Percentiles rank a stretch among this genome's conserved stretches.
Conservation (phyloP, 2,888 invertebrate genomes). For the Hyppa rectilinea region DNA sequence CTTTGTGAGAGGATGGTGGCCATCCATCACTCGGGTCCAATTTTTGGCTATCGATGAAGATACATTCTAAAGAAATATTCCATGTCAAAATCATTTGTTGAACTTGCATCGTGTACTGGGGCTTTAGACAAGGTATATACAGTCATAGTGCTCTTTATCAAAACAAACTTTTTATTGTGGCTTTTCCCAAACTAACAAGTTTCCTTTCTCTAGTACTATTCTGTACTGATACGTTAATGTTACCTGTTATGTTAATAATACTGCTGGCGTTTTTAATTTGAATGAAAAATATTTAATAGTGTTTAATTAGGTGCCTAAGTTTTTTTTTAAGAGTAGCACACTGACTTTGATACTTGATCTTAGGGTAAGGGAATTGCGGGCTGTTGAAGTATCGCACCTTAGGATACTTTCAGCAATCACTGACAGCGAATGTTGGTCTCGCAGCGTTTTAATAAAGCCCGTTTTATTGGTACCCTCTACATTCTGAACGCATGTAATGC, state of each 20-base stretch:
- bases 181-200: slow-evolving; percentile 20
- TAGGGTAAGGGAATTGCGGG: not conserved
- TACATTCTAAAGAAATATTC: not conserved
- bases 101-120: not conserved
- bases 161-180: not conserved
- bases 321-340: not conserved
- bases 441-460: not conserved
- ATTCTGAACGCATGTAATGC: not conserved
- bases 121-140: too few relatives aligned
- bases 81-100: not conserved
- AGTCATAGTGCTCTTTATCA: not conserved
- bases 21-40: too few relatives aligned
- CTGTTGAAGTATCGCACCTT: not conserved
- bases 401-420: not conserved
- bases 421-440: too few relatives aligned
- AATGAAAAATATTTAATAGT: not conserved
- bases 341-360: slow-evolving; percentile 35
- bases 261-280: slow-evolving; percentile 42
- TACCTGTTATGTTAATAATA: not conserved
- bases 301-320: not conserved
- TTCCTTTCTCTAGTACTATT: slow-evolving; percentile 13
- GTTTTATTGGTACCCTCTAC: not conserved
- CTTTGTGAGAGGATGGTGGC: not conserved
- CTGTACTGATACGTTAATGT: not conserved
- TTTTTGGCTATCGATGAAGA: not conserved